Conservation (phyloP, 92 coral and sea anemone genomes). For the Hydrozoanthus gracilis region DNA sequence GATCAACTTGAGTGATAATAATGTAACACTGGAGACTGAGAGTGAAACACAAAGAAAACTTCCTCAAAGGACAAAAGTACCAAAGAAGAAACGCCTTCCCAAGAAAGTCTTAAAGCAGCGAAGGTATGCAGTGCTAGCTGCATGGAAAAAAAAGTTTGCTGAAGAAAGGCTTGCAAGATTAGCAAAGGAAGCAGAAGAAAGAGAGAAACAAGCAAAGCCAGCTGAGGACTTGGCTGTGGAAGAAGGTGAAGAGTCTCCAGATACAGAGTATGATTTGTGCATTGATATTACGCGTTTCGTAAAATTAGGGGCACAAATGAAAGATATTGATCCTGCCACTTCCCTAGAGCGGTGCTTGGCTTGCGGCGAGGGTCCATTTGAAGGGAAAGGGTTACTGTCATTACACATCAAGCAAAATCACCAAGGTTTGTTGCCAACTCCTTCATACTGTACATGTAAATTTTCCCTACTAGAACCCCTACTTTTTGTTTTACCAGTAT, state of each 20-base stretch:
- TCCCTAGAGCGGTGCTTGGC: slow-evolving; percentile 15
- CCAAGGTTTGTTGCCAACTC: background rate
- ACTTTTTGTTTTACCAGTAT: too few species aligned
- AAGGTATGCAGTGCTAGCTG: slow-evolving; percentile 17
- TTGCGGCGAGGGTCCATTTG: slow-evolving; percentile 19
- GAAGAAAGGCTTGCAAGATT: background rate
- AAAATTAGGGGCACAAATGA: slow-evolving; percentile 32
- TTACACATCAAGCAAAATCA: slow-evolving; percentile 10
- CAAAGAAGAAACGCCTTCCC: background rate
- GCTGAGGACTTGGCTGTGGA: background rate
- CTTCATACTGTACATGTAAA: too few species aligned
- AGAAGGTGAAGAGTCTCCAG: background rate
- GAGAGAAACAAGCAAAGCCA: background rate
- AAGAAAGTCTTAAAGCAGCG: slow-evolving; percentile 29
- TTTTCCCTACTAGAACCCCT: too few species aligned
- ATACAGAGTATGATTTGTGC: slow-evolving; percentile 14
- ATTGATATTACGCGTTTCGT: slow-evolving; percentile 37
- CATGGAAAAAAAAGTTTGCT: slow-evolving; percentile 11
- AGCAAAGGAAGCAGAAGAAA: background rate
- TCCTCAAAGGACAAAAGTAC: background rate
- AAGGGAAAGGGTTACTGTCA: background rate
- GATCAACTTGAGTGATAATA: background rate
- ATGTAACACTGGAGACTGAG: background rate
- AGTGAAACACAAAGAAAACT: background rate
- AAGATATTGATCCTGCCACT: slow-evolving; percentile 14